Evolutionary conservation across 2,888 invertebrate species (phyloP), one percentile per base, ranked within the genome.

Genomic region (Orthosia cruda): DNA sequence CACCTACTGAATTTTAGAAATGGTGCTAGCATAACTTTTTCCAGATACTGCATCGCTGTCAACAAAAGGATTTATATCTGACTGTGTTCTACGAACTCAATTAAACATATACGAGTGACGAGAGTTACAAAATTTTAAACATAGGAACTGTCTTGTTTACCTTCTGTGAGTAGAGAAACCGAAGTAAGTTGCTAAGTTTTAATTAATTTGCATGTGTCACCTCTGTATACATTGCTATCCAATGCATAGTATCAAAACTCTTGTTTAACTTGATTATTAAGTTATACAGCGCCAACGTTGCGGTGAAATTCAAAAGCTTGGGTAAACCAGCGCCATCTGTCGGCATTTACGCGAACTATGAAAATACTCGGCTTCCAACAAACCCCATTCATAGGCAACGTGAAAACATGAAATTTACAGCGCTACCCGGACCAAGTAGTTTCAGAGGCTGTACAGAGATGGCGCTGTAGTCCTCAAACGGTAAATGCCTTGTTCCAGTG

Each of bases 381-480:
- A 71, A 83, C 71, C 66, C 57, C 26, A 26, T 70, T 61, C 74
- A n/a, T 52, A 70, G 54, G 52, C 52, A 50, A 61, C 26, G 62
- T 74, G 83, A 62, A 79, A 66, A 65, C 73, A 72, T 87, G 83
- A 86, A 83, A 76, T 84, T 85, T 75, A 85, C 81, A 85, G 68
- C 73, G 79, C 77, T 54, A 69, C 52, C 45, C 70, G 11, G 23
- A 76, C 65, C 18, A 69, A 26, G 63, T 81, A 75, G 79, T 87
- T 79, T 83, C 16, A 64, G 20, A 18, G 47, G 9, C 13, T 52
- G 45, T 32, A 62, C 72, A 84, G 77, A 87, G 87, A 87, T 87
- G 87, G 87, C 87, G 88, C 81, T 85, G 72, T 63, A 68, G n/a
- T 26, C 0, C 0, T 0, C 23, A 32, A 62, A 45, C 12, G 50